These are phyloP conservation scores for Prinia subflava DNA, from an alignment of 2,113 vertebrate genomes.

Conservation along the genomic window DNA sequence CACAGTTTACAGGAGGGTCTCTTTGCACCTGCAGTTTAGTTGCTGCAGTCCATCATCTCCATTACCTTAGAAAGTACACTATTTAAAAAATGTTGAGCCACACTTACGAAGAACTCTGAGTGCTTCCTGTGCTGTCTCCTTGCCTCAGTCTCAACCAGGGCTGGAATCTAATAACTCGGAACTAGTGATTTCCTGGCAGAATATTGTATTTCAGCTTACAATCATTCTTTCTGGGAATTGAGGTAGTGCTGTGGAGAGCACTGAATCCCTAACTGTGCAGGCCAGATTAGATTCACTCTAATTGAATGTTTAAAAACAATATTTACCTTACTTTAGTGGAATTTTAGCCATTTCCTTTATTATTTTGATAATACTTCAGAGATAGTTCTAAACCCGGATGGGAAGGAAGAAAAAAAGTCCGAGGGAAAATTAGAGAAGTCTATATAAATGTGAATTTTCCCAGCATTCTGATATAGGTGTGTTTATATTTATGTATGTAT, in stretches of 20 bases:
- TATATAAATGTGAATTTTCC: not conserved
- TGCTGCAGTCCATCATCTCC: conserved; percentile 1
- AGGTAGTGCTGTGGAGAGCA: not conserved
- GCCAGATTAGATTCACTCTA: conserved; percentile 41
- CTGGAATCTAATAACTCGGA: conserved; percentile 48
- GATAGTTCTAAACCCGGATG: not conserved
- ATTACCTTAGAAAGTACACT: not conserved
- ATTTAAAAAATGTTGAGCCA: conserved; percentile 5
- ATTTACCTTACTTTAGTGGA: conserved; percentile 59
- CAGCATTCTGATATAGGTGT: not conserved
- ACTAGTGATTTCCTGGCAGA: conserved; percentile 56
- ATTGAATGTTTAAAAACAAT: conserved; percentile 44
- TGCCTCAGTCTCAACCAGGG: conserved; percentile 16
- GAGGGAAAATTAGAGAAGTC: not conserved
- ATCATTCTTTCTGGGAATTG: conserved; percentile 51
- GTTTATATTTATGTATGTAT: not conserved
- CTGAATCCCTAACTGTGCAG: conserved; percentile 2
- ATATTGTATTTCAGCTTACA: conserved; percentile 51
- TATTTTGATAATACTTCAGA: conserved; percentile 26
- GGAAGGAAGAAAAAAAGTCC: not conserved
- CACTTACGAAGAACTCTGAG: not conserved
- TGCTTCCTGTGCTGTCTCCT: conserved; percentile 33
- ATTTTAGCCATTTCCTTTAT: conserved; percentile 55
- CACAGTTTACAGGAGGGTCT: not conserved
- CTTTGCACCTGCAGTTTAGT: conserved; percentile 10